These are phyloP conservation scores for Neodon shergylaensis DNA, from an alignment of 2,113 vertebrate species.

Conservation along the genomic window DNA sequence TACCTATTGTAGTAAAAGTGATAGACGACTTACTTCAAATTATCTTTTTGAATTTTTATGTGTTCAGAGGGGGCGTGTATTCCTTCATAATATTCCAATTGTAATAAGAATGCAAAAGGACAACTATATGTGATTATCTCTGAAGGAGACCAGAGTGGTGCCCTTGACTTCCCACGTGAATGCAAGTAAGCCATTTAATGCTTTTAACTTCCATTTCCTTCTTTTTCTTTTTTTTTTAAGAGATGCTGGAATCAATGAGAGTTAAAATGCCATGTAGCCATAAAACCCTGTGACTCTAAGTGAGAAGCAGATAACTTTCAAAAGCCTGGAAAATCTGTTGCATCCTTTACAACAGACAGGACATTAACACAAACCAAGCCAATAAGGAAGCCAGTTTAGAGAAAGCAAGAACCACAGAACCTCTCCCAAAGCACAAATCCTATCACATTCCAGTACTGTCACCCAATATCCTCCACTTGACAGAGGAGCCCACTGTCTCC, in stretches of 20 bases:
- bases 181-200: background rate
- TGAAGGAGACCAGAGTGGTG: background rate
- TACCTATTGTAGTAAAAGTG: background rate
- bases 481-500: background rate
- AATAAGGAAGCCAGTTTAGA: slow-evolving; percentile 56
- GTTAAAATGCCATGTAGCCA: background rate
- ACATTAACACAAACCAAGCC: slow-evolving; percentile 60
- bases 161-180: background rate
- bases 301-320: slow-evolving; percentile 3
- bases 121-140: background rate
- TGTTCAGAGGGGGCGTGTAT: background rate
- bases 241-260: background rate
- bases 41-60: slow-evolving; percentile 10
- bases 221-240: background rate
- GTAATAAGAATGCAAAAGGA: background rate
- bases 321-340: slow-evolving; percentile 31
- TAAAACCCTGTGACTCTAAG: slow-evolving; percentile 22
- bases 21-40: background rate
- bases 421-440: background rate
- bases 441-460: accelerated
- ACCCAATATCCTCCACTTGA: background rate
- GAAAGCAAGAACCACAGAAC: background rate
- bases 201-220: background rate
- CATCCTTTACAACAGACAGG: slow-evolving; percentile 44
- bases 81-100: background rate